phyloP scores from a whole-genome alignment of 1,140 invertebrate species.

The Drosophila funebris region DNA sequence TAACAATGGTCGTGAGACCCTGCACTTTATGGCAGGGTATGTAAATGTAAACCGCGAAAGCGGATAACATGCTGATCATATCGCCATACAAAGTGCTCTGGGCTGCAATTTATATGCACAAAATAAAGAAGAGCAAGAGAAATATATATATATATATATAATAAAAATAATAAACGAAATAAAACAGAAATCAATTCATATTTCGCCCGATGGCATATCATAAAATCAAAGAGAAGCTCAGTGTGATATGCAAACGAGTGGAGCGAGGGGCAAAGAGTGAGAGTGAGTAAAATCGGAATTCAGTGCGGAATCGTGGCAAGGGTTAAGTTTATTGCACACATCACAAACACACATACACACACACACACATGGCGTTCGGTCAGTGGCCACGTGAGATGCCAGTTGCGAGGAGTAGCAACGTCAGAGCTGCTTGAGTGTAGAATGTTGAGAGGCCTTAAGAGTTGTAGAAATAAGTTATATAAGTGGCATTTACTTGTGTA shows the following conservation, averaged over 20 bases:
- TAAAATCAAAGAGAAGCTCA: constrained; percentile 20
- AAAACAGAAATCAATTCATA: constrained; percentile 22
- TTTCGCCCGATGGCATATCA: constrained; percentile 14
- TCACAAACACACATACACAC: not conserved
- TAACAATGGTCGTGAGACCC: no score
- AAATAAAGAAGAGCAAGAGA: no score
- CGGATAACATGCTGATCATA: constrained; percentile 62
- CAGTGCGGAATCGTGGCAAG: not conserved
- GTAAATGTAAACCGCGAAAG: constrained; percentile 20
- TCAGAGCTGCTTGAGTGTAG: not conserved
- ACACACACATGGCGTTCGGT: constrained; percentile 8
- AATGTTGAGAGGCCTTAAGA: constrained; percentile 19
- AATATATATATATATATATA: not conserved
- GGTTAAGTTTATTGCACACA: constrained; percentile 29
- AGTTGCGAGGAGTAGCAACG: not conserved
- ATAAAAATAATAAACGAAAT: constrained; percentile 35
- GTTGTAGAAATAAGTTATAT: constrained; percentile 11
- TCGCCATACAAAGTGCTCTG: constrained; percentile 59
- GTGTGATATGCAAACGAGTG: not conserved
- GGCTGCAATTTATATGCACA: constrained; percentile 26
- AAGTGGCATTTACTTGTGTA: constrained; percentile 8
- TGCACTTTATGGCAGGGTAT: constrained; percentile 11
- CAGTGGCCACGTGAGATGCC: constrained; percentile 34
- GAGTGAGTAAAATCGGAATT: not conserved
- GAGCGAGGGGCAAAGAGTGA: not conserved